Conservation (phyloP, 1,140 invertebrate genomes). For the Hylyphantes graminicola region DNA sequence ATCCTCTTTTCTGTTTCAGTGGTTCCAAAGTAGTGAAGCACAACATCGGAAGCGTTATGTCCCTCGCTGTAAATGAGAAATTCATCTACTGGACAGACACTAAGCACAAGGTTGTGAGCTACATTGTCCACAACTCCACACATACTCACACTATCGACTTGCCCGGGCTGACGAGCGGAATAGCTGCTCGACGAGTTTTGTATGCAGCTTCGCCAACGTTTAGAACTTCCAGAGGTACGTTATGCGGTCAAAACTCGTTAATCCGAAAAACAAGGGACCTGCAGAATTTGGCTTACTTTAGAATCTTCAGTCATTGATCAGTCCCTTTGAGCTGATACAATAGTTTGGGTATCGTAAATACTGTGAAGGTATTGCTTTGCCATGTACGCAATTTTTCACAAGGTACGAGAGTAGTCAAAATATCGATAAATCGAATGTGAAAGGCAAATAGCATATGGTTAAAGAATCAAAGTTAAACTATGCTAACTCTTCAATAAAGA, state of each 20-base stretch:
- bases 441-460: too few species aligned
- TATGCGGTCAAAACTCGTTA: not conserved
- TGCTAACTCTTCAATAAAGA: too few species aligned
- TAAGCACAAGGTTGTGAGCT: slow-evolving; percentile 53
- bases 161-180: not conserved
- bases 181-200: not conserved
- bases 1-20: slow-evolving; percentile 26
- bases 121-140: not conserved
- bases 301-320: not conserved
- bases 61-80: slow-evolving; percentile 67
- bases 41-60: slow-evolving; percentile 20
- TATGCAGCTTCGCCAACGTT: not conserved
- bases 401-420: too few species aligned
- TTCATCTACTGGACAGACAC: slow-evolving; percentile 69
- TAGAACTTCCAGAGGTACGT: not conserved
- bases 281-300: not conserved
- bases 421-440: too few species aligned
- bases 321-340: too few species aligned
- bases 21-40: not conserved
- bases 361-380: too few species aligned
- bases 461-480: too few species aligned
- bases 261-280: not conserved
- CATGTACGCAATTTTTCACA: too few species aligned
- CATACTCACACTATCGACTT: not conserved
- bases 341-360: too few species aligned